A percentile compares a stretch with the other conserved stretches of the same genome.
Evolutionary conservation across 2,797 vertebrate genomes (phyloP).

Genomic region (Scolopax bukidnonensis): DNA sequence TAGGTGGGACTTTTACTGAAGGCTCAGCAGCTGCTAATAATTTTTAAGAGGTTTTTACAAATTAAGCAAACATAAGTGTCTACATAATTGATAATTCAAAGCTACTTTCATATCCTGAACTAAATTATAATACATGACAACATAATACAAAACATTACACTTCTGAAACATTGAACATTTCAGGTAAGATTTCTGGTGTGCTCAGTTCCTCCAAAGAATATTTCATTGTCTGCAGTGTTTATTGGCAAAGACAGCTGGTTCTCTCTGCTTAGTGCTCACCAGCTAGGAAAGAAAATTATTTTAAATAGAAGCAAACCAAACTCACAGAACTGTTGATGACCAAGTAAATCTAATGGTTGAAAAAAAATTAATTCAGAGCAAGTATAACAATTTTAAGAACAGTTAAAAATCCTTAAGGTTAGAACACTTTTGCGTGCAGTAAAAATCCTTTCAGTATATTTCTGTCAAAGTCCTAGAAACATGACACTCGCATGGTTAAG

Average conservation of each 20-base stretch:
- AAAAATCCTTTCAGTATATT: not conserved
- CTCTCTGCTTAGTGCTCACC: not conserved
- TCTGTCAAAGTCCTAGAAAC: not conserved
- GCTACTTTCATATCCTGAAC: not conserved
- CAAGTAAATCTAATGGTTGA: not conserved
- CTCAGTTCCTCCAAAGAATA: not conserved
- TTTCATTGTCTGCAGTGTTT: not conserved
- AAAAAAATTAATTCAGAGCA: conserved; percentile 16
- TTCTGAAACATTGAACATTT: not conserved
- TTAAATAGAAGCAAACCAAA: not conserved
- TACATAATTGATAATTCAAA: not conserved
- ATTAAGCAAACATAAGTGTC: not conserved
- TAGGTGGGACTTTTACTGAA: not conserved
- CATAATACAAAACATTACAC: not conserved
- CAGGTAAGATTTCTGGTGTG: not conserved
- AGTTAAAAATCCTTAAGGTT: not conserved
- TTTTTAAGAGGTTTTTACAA: not conserved
- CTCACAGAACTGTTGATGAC: not conserved
- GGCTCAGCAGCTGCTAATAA: not conserved
- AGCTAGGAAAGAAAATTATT: not conserved
- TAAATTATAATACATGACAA: not conserved
- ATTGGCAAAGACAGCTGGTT: not conserved
- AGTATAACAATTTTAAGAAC: not conserved
- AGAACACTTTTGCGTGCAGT: not conserved
- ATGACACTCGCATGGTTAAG: not conserved